A percentile compares a stretch with the other conserved stretches of the same genome.
phyloP scores from a whole-genome alignment of 30 jellyfish, hydroid and myxozoan genomes.

The Aurelia coerulea region DNA sequence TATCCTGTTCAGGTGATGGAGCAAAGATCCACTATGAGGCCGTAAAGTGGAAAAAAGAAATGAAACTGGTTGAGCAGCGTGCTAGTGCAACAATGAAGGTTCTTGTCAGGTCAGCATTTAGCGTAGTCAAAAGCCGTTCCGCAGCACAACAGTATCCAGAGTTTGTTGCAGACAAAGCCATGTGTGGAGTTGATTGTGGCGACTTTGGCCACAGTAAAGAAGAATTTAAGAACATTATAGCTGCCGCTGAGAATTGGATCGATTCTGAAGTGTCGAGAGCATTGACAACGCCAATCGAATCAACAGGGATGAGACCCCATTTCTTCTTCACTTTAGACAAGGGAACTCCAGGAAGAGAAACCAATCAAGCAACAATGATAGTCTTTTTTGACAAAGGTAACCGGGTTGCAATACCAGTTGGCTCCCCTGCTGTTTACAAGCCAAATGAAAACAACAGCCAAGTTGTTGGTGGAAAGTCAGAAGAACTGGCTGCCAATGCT shows the following conservation, averaged over 20 bases:
- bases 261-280: no score
- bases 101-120: conserved; percentile 24
- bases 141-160: no score
- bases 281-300: conserved; percentile 10
- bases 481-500: no score
- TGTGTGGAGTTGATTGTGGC: conserved; percentile 41
- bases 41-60: conserved; percentile 23
- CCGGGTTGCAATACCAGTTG: conserved; percentile 32
- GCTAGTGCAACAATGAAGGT: conserved; percentile 13
- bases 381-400: conserved; percentile 16
- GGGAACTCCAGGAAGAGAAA: conserved; percentile 43
- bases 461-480: no score
- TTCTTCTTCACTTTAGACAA: conserved; percentile 23
- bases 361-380: conserved; percentile 16
- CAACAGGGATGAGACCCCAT: conserved; percentile 36
- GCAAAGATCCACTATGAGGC: conserved; percentile 25
- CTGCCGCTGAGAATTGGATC: conserved; percentile 2
- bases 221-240: conserved; percentile 20
- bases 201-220: conserved; percentile 36
- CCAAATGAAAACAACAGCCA: conserved; percentile 15
- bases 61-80: neutral
- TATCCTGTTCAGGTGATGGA: conserved; percentile 28
- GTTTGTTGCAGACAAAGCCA: conserved; percentile 36
- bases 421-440: conserved; percentile 11
- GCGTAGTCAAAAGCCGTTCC: conserved; percentile 7